Evolutionary conservation across 2,797 vertebrate genomes (phyloP).

Genomic region (Molossus alvarezi): DNA sequence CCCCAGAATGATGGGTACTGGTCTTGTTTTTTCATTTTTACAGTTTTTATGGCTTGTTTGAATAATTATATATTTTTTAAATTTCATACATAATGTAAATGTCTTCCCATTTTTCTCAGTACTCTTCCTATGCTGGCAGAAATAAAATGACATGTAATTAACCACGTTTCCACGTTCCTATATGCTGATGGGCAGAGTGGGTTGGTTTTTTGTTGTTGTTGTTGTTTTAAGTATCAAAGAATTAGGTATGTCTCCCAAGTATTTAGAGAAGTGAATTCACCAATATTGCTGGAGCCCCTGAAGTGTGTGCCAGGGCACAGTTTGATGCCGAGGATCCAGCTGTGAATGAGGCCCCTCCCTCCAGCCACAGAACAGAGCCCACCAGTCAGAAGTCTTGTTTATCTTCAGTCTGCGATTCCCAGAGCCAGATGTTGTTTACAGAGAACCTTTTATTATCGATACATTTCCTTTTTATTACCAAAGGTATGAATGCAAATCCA

Average conservation of each 20-base stretch:
- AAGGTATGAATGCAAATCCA: constrained; percentile 25
- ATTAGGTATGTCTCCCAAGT: neutral
- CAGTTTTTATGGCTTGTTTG: neutral
- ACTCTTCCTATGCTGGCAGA: neutral
- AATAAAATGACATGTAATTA: neutral
- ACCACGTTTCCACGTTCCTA: neutral
- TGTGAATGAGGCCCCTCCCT: neutral
- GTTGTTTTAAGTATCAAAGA: neutral
- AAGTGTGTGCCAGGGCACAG: neutral
- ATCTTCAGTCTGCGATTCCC: neutral
- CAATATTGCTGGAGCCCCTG: neutral
- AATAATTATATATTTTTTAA: neutral
- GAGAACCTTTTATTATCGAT: neutral
- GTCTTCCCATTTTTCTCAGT: neutral
- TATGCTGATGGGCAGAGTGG: neutral
- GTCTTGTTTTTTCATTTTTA: neutral
- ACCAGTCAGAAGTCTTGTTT: neutral
- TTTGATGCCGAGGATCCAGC: neutral
- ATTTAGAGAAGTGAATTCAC: neutral
- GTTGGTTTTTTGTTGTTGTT: neutral
- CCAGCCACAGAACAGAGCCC: neutral
- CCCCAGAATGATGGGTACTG: neutral
- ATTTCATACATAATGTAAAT: neutral
- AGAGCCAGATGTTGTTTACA: neutral
- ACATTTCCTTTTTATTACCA: neutral